Evolutionary conservation across 2,888 invertebrate species (phyloP).

Genomic region (Lutraria lutraria): DNA sequence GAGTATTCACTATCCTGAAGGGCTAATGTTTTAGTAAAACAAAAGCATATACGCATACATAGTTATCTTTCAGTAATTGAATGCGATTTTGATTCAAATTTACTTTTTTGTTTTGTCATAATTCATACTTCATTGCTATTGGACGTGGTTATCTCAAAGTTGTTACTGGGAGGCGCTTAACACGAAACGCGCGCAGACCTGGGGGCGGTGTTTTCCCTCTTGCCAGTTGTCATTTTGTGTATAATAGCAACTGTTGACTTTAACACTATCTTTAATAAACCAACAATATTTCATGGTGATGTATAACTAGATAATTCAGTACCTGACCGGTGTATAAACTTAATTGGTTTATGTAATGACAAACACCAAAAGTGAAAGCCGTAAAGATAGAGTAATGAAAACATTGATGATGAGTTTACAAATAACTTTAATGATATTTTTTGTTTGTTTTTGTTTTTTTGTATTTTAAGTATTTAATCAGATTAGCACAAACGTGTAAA

Average conservation of each 20-base stretch:
- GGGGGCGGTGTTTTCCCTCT: constrained; percentile 59
- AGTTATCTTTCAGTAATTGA: constrained; percentile 81
- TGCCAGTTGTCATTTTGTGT: constrained; percentile 60
- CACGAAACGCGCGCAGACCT: constrained; percentile 59
- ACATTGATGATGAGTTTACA: background rate
- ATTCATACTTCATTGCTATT: constrained; percentile 69
- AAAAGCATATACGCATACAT: constrained; percentile 80
- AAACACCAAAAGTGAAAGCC: background rate
- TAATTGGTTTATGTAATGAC: background rate
- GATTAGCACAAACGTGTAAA: background rate
- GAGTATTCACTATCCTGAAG: constrained; percentile 64
- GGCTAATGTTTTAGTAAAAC: constrained; percentile 74
- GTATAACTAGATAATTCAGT: constrained; percentile 22
- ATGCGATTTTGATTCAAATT: constrained; percentile 83
- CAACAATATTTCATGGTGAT: constrained; percentile 50
- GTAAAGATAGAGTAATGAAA: background rate
- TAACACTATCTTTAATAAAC: constrained; percentile 46
- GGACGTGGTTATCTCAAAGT: constrained; percentile 63
- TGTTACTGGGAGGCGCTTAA: constrained; percentile 71
- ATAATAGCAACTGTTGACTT: constrained; percentile 62
- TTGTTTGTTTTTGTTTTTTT: background rate
- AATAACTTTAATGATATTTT: background rate
- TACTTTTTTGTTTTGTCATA: constrained; percentile 76
- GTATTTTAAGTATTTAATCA: background rate
- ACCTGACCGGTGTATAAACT: constrained; percentile 9